A percentile compares a stretch with the other conserved stretches of the same genome.
These are phyloP conservation scores for Apodemia duryi DNA, from an alignment of 2,888 invertebrate species.

Conservation along the genomic window DNA sequence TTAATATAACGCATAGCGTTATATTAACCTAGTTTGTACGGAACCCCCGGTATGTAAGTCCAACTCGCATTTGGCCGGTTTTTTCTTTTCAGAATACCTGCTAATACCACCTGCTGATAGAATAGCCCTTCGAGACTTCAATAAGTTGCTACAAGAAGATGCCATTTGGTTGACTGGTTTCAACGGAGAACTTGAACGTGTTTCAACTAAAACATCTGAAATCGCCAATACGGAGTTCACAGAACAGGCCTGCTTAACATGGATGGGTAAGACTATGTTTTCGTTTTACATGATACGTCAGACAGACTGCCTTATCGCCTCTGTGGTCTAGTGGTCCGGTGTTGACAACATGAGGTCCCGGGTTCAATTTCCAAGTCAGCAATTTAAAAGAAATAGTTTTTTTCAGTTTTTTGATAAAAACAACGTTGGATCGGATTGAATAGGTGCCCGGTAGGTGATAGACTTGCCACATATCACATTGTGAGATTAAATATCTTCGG, in stretches of 20 bases:
- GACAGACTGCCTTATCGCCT: not conserved
- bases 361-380: not conserved
- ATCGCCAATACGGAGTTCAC: constrained; percentile 40
- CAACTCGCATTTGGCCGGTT: not conserved
- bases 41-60: no score
- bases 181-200: constrained; percentile 35
- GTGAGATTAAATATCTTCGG: no score
- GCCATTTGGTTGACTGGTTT: constrained; percentile 42
- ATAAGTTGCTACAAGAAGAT: constrained; percentile 30
- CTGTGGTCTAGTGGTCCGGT: not conserved
- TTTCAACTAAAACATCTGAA: constrained; percentile 31
- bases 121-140: constrained; percentile 10
- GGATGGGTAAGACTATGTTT: constrained; percentile 52
- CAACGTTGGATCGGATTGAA: no score
- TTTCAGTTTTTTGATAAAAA: no score
- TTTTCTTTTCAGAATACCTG: constrained; percentile 25
- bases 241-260: constrained; percentile 51
- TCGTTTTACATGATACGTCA: not conserved
- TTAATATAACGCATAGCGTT: no score
- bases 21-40: no score
- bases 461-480: no score
- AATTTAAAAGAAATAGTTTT: no score
- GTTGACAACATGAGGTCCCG: not conserved
- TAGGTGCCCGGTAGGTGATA: no score
- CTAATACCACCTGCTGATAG: constrained; percentile 20